phyloP scores from a whole-genome alignment of 2,113 vertebrate genomes.

The Raja brachyura region DNA sequence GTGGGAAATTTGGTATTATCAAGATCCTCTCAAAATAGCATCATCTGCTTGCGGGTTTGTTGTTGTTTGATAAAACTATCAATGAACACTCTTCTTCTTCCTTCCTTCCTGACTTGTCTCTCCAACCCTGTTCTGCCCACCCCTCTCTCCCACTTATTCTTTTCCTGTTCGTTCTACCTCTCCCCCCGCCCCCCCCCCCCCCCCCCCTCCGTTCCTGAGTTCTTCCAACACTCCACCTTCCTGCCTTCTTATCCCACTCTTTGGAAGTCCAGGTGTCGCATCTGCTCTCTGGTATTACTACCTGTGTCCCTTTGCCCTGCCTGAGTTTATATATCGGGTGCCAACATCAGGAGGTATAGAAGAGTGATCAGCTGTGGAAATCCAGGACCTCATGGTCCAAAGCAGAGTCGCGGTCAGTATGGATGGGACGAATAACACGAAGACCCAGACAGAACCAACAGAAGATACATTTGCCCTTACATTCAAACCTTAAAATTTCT shows the following conservation, averaged over 20 bases:
- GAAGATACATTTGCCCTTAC: background rate
- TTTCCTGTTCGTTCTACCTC: too few relatives aligned
- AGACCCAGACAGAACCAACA: constrained; percentile 2
- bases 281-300: background rate
- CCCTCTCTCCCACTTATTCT: too few relatives aligned
- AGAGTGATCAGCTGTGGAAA: background rate
- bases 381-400: background rate
- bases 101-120: background rate
- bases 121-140: background rate
- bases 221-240: background rate
- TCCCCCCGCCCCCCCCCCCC: too few relatives aligned
- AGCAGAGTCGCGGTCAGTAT: background rate
- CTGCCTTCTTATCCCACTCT: background rate
- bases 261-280: background rate
- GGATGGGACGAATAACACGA: background rate
- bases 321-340: background rate
- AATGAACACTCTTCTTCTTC: background rate
- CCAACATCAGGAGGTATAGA: background rate
- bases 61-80: background rate
- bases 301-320: background rate
- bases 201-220: too few relatives aligned
- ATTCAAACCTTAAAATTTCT: background rate
- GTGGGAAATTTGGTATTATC: background rate
- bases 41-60: background rate
- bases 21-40: background rate